phyloP scores from a whole-genome alignment of 2,113 vertebrate species.

The Glaucidium brasilianum region DNA sequence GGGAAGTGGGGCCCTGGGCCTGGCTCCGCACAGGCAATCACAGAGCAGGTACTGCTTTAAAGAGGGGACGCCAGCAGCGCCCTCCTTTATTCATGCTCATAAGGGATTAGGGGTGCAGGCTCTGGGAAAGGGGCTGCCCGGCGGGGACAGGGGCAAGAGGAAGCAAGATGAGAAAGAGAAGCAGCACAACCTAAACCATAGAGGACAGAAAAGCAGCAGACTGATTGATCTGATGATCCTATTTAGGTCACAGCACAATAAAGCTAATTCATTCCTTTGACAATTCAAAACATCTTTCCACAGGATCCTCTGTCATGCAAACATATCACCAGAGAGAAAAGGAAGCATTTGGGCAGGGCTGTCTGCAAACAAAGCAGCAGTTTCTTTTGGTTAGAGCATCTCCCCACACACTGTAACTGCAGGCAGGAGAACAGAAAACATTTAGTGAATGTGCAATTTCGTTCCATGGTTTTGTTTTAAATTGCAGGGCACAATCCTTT shows the following conservation, averaged over 20 bases:
- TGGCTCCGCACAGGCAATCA: background rate
- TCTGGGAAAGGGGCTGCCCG: background rate
- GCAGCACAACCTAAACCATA: background rate
- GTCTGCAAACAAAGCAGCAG: conserved; percentile 6
- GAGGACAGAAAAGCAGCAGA: conserved; percentile 42
- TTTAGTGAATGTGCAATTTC: background rate
- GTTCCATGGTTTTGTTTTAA: background rate
- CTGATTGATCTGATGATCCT: conserved; percentile 66
- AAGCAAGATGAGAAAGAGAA: conserved; percentile 11
- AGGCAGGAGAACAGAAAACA: background rate
- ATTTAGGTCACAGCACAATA: conserved; percentile 67
- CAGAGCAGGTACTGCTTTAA: background rate
- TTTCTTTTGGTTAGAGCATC: conserved; percentile 3
- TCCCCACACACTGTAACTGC: background rate
- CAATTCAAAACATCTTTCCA: conserved; percentile 61
- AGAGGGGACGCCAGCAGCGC: background rate
- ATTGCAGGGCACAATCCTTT: background rate
- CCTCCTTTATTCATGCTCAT: background rate
- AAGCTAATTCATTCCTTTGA: conserved; percentile 58
- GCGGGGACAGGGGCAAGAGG: background rate
- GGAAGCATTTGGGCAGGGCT: background rate
- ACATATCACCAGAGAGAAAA: conserved; percentile 35
- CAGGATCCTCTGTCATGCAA: conserved; percentile 55
- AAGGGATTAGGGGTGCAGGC: background rate
- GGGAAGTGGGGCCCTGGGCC: background rate